phyloP scores from a whole-genome alignment of 2,888 invertebrate genomes.

The Lepidocyrtoides sp. region DNA sequence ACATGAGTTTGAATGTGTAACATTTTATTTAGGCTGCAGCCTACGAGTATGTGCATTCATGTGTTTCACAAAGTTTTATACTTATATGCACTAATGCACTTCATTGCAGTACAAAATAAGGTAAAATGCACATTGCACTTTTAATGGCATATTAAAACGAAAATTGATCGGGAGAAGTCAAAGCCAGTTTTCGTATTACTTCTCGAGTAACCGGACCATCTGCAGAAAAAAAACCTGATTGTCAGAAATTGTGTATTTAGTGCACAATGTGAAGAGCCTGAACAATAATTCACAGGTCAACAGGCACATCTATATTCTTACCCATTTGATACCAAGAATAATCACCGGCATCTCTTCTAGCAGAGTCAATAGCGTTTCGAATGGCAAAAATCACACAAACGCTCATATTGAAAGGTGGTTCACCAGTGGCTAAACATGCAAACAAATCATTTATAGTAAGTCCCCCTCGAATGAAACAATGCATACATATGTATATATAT shows the following conservation, averaged over 20 bases:
- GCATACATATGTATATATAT: too few relatives aligned
- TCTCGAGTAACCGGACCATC: conserved; percentile 74
- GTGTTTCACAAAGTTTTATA: too few relatives aligned
- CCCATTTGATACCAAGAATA: conserved; percentile 89
- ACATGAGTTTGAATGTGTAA: too few relatives aligned
- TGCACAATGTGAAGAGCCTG: too few relatives aligned
- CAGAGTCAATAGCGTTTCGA: conserved; percentile 90
- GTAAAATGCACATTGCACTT: too few relatives aligned
- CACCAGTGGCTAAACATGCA: conserved; percentile 87
- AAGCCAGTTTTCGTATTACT: conserved; percentile 62
- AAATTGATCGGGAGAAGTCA: conserved; percentile 65
- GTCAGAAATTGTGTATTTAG: too few relatives aligned
- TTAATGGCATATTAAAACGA: too few relatives aligned
- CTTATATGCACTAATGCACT: too few relatives aligned
- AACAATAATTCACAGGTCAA: too few relatives aligned
- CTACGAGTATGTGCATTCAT: too few relatives aligned
- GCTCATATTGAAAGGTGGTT: conserved; percentile 88
- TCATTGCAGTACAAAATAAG: too few relatives aligned
- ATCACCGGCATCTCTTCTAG: conserved; percentile 90
- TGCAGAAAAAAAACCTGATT: background rate
- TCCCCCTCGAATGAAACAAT: background rate
- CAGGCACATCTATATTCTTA: conserved; percentile 86
- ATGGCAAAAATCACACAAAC: conserved; percentile 89
- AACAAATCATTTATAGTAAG: conserved; percentile 1
- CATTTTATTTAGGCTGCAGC: too few relatives aligned